A percentile compares a stretch with the other conserved stretches of the same genome.
Evolutionary conservation across 2,113 vertebrate species (phyloP).

Genomic region (Corythaixoides concolor): DNA sequence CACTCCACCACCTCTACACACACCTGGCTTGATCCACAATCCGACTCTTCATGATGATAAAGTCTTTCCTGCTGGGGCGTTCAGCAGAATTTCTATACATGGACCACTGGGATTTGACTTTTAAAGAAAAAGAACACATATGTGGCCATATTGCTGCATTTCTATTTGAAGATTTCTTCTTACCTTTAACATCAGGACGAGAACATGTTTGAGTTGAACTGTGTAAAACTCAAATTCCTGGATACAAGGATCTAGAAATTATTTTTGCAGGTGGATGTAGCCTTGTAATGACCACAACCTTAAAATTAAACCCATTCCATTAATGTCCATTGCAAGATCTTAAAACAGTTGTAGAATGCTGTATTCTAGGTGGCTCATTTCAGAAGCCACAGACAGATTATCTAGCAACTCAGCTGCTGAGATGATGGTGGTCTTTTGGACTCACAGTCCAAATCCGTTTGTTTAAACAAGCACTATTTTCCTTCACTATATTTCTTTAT

Average conservation of each 20-base stretch:
- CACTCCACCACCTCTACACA: background rate
- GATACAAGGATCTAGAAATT: background rate
- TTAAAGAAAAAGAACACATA: background rate
- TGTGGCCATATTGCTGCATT: rapidly evolving
- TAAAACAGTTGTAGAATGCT: background rate
- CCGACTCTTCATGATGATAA: background rate
- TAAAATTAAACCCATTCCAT: background rate
- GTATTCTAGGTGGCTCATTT: background rate
- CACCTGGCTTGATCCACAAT: background rate
- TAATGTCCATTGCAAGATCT: background rate
- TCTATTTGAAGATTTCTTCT: background rate
- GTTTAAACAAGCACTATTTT: background rate
- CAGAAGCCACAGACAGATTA: background rate
- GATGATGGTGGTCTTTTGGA: background rate
- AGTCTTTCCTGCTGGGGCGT: background rate
- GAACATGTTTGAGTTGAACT: background rate
- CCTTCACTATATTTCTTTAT: background rate
- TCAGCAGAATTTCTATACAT: background rate
- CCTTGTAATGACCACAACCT: background rate
- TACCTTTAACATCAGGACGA: background rate
- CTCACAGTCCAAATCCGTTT: background rate
- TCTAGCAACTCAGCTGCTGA: background rate
- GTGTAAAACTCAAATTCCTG: background rate
- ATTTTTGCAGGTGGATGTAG: background rate
- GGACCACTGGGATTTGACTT: background rate